Evolutionary conservation across 2,113 vertebrate species (phyloP).

Genomic region (Chiloscyllium plagiosum): DNA sequence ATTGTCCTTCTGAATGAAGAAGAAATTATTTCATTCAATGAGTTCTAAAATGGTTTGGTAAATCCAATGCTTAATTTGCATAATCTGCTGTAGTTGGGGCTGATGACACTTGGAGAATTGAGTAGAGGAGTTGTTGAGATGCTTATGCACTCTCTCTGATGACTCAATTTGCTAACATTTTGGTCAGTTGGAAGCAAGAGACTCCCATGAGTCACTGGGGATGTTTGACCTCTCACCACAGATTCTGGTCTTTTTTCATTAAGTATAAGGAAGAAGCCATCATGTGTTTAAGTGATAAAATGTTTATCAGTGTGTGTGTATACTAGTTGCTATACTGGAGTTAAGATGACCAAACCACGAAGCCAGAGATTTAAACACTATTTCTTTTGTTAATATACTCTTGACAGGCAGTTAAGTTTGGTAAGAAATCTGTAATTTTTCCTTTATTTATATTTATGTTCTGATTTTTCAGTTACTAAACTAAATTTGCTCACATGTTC

Average conservation of each 20-base stretch:
- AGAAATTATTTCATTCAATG: background rate
- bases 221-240: background rate
- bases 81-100: background rate
- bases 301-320: background rate
- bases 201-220: background rate
- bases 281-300: background rate
- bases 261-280: background rate
- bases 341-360: background rate
- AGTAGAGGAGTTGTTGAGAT: background rate
- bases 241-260: background rate
- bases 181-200: background rate
- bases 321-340: background rate
- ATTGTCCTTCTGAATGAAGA: background rate
- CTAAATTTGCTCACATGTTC: background rate
- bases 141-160: background rate
- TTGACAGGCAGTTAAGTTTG: background rate
- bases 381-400: background rate
- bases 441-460: background rate
- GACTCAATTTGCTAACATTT: background rate
- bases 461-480: background rate
- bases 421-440: background rate
- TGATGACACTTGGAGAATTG: background rate
- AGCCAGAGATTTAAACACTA: background rate
- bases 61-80: background rate
- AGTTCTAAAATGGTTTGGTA: background rate